Evolutionary conservation across 2,113 vertebrate species (phyloP), one percentile per base, ranked within the genome.

Genomic region (Corynorhinus townsendii): DNA sequence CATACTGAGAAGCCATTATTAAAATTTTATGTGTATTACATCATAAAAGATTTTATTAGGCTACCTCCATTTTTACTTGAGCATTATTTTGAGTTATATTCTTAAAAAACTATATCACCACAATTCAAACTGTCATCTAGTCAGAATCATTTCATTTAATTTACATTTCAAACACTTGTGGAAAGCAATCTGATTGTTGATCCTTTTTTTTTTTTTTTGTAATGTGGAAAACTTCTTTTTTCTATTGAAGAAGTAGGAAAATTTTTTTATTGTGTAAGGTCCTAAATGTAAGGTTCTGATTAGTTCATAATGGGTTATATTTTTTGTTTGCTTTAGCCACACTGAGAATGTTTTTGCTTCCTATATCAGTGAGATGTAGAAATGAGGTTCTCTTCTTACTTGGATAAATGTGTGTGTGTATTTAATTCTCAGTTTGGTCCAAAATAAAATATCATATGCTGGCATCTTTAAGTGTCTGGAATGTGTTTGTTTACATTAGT

Each of bases 401-500:
- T 88, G 43, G 26, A 47, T 81, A 54, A 93, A 81, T 35, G 93
- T 93, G 45, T 69, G 7, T 69, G 40, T 86, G 28, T 33, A 66
- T 69, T 80, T 90, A 47, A 89, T 75, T 94, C 35, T 84, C 91
- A 89, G 45, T 69, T 93, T 33, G 47, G 69, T 96, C 56, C 79
- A 92, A 96, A 94, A 73, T 89, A 14, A 66, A 90, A 56, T 52
- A n/a, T 11, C 52, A 1, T 69, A 3, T 92, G 93, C 76, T 24
- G 10, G 91, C 92, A 87, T 54, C 84, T 83, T 91, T 30, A 76
- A 96, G 73, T 90, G 56, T 94, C 95, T 93, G 76, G 54, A 95
- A 92, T 95, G 24, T 97, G 89, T 96, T 98, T 98, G 95, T 97
- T 98, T 98, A 95, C 95, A 89, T 97, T 93, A 84, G 45, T 96